These are phyloP conservation scores for Zelostemma sp. DNA, from an alignment of 1,140 invertebrate genomes.

Conservation along the genomic window DNA sequence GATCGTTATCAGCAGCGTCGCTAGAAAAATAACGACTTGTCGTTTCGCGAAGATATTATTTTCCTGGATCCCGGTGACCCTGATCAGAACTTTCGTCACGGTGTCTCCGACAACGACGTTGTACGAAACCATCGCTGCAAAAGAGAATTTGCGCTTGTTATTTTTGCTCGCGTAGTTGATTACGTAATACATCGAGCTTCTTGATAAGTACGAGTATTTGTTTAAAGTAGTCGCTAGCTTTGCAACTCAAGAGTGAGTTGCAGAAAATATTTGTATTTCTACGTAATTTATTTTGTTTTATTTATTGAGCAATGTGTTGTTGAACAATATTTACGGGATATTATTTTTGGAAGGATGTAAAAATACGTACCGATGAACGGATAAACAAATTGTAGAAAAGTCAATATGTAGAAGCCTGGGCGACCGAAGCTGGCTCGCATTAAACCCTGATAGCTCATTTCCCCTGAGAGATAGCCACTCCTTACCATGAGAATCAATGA, in stretches of 20 bases:
- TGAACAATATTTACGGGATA: no score
- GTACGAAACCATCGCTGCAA: constrained; percentile 90
- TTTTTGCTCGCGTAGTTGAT: no score
- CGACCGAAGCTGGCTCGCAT: constrained; percentile 87
- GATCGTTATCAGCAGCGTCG: constrained; percentile 82
- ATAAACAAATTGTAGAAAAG: constrained; percentile 86
- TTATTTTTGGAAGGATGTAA: background rate
- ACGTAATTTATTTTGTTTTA: no score
- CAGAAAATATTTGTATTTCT: no score
- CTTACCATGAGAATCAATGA: constrained; percentile 87
- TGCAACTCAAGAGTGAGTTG: no score
- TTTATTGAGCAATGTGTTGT: no score
- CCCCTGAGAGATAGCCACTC: constrained; percentile 83
- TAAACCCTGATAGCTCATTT: constrained; percentile 87
- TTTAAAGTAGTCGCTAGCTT: no score
- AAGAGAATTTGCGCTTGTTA: background rate
- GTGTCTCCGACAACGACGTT: constrained; percentile 93
- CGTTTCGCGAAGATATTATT: constrained; percentile 73
- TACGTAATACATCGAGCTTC: no score
- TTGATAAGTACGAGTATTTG: no score
- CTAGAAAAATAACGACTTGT: constrained; percentile 82
- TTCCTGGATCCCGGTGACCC: constrained; percentile 73
- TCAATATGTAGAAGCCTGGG: constrained; percentile 83
- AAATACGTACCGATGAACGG: constrained; percentile 83
- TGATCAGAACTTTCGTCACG: constrained; percentile 84